A percentile compares a stretch with the other conserved stretches of the same genome.
phyloP scores from a whole-genome alignment of 2,888 invertebrate genomes.

The Stenotaenia linearis region DNA sequence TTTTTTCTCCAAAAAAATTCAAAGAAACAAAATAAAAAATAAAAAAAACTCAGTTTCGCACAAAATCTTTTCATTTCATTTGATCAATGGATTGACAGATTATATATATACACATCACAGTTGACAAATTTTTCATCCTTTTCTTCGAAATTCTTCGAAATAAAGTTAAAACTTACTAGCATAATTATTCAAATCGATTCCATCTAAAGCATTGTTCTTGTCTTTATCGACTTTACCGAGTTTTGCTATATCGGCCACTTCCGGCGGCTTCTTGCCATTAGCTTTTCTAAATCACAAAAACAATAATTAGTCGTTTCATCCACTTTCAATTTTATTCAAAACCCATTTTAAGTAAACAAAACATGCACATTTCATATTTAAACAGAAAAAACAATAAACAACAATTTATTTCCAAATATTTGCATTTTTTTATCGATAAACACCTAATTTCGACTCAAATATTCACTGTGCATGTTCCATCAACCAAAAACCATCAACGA shows the following conservation, averaged over 20 bases:
- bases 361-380: neutral
- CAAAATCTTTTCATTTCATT: neutral
- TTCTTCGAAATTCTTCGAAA: neutral
- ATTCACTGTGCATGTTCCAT: neutral
- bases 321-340: neutral
- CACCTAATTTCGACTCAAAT: neutral
- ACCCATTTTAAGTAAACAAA: neutral
- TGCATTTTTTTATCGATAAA: neutral
- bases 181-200: constrained; percentile 55
- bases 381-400: neutral
- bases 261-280: neutral
- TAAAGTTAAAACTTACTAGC: constrained; percentile 47
- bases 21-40: neutral
- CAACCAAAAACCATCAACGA: neutral
- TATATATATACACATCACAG: constrained; percentile 17
- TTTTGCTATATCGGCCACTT: neutral
- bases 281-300: constrained; percentile 8
- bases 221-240: constrained; percentile 44
- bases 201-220: constrained; percentile 52
- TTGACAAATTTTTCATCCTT: neutral
- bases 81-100: constrained; percentile 31
- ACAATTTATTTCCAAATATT: too few species aligned
- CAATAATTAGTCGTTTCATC: neutral
- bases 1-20: neutral
- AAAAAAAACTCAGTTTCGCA: constrained; percentile 1